Evolutionary conservation across 1,140 invertebrate genomes (phyloP).

Genomic region (Lucilia cuprina): DNA sequence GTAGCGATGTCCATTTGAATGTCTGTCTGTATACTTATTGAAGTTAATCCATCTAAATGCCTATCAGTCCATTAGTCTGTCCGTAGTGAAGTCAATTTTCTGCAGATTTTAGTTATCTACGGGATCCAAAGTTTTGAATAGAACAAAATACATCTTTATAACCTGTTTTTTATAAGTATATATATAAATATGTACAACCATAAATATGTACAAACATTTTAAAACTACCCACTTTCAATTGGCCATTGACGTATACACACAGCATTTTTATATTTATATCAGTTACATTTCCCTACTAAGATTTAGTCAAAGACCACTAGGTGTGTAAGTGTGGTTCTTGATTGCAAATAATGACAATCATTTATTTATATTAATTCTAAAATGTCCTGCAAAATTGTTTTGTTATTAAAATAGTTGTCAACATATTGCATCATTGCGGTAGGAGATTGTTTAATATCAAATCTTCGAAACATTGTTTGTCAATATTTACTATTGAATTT

Average conservation of each 20-base stretch:
- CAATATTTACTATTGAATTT: too few relatives aligned
- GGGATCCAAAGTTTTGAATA: too few relatives aligned
- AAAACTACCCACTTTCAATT: not conserved
- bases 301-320: not conserved
- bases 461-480: too few relatives aligned
- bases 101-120: too few relatives aligned
- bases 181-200: too few relatives aligned
- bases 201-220: not conserved
- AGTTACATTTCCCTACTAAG: not conserved
- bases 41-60: too few relatives aligned
- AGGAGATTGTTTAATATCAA: not conserved
- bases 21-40: too few relatives aligned
- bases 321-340: not conserved
- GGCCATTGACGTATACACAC: not conserved
- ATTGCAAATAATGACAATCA: slow-evolving; percentile 13
- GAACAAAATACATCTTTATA: too few relatives aligned
- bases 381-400: not conserved
- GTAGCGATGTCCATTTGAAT: too few relatives aligned
- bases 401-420: not conserved
- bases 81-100: too few relatives aligned
- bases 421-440: not conserved
- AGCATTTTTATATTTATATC: not conserved
- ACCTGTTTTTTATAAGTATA: too few relatives aligned
- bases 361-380: slow-evolving; percentile 21
- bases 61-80: too few relatives aligned